Evolutionary conservation across 2,888 invertebrate genomes (phyloP).

Genomic region (Prostheceraeus crozeri): DNA sequence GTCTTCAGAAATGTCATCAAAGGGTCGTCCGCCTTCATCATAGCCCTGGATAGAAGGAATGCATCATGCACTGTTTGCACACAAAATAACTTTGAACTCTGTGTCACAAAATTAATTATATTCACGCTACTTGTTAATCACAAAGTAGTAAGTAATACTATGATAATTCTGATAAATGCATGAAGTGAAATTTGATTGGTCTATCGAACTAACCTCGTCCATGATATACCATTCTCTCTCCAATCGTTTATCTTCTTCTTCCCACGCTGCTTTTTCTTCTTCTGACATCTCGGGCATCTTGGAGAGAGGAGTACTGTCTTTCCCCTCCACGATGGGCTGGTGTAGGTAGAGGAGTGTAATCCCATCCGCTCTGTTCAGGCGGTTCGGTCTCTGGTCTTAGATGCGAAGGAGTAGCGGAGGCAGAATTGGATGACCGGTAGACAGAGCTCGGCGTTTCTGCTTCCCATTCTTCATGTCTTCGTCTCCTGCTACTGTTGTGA

Average conservation of each 20-base stretch:
- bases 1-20: constrained; percentile 73
- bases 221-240: constrained; percentile 95
- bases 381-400: constrained; percentile 27
- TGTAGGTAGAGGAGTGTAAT: constrained; percentile 70
- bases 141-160: constrained; percentile 38
- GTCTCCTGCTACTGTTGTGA: constrained; percentile 18
- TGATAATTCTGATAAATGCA: constrained; percentile 41
- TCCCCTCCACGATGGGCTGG: no score
- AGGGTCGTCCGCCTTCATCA: background rate
- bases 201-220: constrained; percentile 74
- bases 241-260: constrained; percentile 52
- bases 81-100: no score
- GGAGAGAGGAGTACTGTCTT: no score
- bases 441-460: constrained; percentile 31
- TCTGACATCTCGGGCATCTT: constrained; percentile 52
- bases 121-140: constrained; percentile 14
- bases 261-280: constrained; percentile 72
- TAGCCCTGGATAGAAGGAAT: background rate
- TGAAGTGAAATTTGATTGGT: constrained; percentile 78
- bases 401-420: background rate
- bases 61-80: no score
- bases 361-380: constrained; percentile 41
- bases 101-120: no score
- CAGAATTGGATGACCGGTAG: background rate
- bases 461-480: constrained; percentile 35